Percentiles rank a stretch among this genome's conserved stretches.
These are phyloP conservation scores for Glaucidium brasilianum DNA, from an alignment of 2,113 vertebrate species.

Conservation along the genomic window DNA sequence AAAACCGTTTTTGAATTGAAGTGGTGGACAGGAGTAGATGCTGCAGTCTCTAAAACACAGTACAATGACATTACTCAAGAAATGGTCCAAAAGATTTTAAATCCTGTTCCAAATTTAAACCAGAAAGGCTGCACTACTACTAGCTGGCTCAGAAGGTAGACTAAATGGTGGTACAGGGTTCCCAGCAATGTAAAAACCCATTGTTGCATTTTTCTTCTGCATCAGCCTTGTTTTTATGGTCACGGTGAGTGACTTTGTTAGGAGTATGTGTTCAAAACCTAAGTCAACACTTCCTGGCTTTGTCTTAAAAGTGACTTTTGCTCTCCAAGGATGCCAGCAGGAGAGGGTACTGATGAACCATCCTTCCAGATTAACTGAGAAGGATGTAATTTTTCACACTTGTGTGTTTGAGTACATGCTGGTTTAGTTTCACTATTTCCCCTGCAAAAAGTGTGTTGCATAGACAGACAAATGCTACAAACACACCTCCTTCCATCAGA, in stretches of 20 bases:
- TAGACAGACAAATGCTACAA: fast-evolving
- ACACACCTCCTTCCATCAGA: not conserved
- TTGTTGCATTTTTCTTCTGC: not conserved
- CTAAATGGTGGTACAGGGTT: not conserved
- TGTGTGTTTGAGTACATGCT: fast-evolving
- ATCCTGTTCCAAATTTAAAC: not conserved
- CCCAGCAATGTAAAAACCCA: not conserved
- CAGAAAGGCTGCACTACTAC: not conserved
- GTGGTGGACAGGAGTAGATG: not conserved
- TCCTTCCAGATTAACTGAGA: not conserved
- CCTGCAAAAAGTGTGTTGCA: not conserved
- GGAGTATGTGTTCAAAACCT: not conserved
- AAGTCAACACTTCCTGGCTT: not conserved
- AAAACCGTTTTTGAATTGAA: not conserved
- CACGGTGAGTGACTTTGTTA: not conserved
- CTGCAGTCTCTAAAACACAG: not conserved
- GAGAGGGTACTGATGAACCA: not conserved
- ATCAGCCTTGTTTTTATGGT: not conserved
- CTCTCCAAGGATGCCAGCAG: not conserved
- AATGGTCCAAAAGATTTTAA: not conserved
- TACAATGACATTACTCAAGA: not conserved
- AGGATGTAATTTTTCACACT: not conserved
- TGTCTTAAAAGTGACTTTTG: not conserved
- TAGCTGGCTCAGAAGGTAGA: not conserved
- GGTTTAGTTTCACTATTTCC: not conserved